phyloP scores from a whole-genome alignment of 2,797 vertebrate species.

The Sebastes melanostomus region DNA sequence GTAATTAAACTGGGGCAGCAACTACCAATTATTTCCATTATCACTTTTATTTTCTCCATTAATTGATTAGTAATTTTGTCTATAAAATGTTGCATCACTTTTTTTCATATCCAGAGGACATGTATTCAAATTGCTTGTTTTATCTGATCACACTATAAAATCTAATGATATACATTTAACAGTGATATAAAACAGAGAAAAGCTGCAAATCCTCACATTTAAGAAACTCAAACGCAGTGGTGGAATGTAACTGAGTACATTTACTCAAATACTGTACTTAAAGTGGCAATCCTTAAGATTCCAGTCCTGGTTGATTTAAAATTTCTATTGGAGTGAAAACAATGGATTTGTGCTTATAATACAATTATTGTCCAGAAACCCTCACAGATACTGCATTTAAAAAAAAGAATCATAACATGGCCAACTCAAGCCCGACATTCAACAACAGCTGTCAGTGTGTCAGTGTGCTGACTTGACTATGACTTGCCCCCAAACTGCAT shows the following conservation, averaged over 20 bases:
- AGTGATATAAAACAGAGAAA: not conserved
- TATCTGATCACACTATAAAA: not conserved
- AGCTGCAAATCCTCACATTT: not conserved
- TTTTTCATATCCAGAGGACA: not conserved
- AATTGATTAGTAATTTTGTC: not conserved
- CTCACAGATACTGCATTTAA: no score
- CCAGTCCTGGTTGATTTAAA: no score
- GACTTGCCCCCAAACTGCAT: no score
- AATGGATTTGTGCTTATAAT: no score
- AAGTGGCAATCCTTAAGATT: no score
- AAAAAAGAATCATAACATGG: no score
- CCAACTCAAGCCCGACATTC: no score
- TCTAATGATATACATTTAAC: not conserved
- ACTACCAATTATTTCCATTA: not conserved
- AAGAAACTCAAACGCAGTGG: not conserved
- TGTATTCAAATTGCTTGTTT: not conserved
- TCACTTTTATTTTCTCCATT: not conserved
- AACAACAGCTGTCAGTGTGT: no score
- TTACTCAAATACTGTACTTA: not conserved
- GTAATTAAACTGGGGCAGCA: not conserved
- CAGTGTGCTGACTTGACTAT: no score
- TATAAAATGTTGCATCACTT: not conserved
- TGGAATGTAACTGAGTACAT: no score
- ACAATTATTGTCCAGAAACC: no score
- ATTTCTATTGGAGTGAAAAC: no score